Conservation (phyloP, 2,888 invertebrate genomes). For the Corbicula japonica region DNA sequence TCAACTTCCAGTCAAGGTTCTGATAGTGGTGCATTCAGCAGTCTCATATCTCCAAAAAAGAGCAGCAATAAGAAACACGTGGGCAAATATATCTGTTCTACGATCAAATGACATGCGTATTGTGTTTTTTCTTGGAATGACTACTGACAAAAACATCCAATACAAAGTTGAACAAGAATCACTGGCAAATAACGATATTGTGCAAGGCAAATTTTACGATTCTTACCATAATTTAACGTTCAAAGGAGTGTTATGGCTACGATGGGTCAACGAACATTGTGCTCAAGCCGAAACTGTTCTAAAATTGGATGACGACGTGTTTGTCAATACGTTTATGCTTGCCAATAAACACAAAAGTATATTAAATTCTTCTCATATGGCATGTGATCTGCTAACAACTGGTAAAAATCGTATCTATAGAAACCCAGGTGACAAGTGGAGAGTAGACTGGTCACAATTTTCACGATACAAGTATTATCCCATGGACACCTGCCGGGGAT, state of each 20-base stretch:
- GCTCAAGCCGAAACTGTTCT: constrained; percentile 9
- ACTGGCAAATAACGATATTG: constrained; percentile 5
- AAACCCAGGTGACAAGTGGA: background rate
- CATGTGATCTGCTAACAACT: background rate
- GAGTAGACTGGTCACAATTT: background rate
- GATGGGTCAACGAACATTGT: constrained; percentile 29
- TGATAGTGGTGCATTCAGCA: constrained; percentile 4
- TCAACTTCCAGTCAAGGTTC: too few relatives aligned
- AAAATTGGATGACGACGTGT: constrained; percentile 33
- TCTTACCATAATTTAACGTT: constrained; percentile 20
- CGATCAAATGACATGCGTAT: background rate
- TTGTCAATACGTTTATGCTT: constrained; percentile 18
- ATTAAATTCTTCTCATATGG: background rate
- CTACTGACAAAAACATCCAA: background rate
- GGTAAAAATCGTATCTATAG: background rate
- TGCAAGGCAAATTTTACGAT: constrained; percentile 26
- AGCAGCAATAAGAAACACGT: background rate
- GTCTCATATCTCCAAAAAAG: constrained; percentile 1
- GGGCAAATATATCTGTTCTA: background rate
- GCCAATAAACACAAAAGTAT: too few relatives aligned
- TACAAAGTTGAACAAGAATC: background rate
- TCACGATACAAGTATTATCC: background rate
- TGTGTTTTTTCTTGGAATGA: constrained; percentile 5
- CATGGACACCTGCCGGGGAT: background rate
- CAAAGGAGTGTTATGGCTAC: constrained; percentile 20